phyloP scores from a whole-genome alignment of 2,888 invertebrate genomes.

The Harpalus rubripes region DNA sequence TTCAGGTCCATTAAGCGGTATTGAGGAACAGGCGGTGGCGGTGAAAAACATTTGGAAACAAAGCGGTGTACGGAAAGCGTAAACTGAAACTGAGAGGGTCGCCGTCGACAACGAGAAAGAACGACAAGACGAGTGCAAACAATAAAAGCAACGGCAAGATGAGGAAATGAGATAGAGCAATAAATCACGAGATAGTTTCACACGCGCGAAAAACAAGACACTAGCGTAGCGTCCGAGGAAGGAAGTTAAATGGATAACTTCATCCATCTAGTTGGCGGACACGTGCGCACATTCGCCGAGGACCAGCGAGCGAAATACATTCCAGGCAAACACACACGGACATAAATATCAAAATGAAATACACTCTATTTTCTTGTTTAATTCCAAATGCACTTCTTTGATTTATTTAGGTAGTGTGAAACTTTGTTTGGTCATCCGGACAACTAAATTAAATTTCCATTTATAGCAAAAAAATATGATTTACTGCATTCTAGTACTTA shows the following conservation, averaged over 20 bases:
- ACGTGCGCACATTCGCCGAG: conserved; percentile 64
- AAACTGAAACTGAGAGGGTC: conserved; percentile 26
- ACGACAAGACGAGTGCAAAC: conserved; percentile 70
- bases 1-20: conserved; percentile 59
- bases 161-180: conserved; percentile 71
- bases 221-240: conserved; percentile 47
- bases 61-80: conserved; percentile 4
- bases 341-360: conserved; percentile 71
- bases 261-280: conserved; percentile 20
- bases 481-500: too few species aligned
- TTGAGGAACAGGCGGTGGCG: conserved; percentile 26
- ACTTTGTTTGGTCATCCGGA: too few species aligned
- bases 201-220: conserved; percentile 59
- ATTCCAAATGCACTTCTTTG: too few species aligned
- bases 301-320: conserved; percentile 70
- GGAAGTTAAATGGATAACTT: conserved; percentile 62
- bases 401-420: too few species aligned
- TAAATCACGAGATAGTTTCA: conserved; percentile 62
- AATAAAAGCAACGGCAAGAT: conserved; percentile 70
- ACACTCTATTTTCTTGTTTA: too few species aligned
- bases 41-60: conserved; percentile 50
- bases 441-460: too few species aligned
- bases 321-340: conserved; percentile 74
- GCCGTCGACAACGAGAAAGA: too few species aligned
- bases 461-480: too few species aligned